A percentile compares a stretch with the other conserved stretches of the same genome.
These are phyloP conservation scores for Eupsilia transversa DNA, from an alignment of 2,888 invertebrate species.

Conservation along the genomic window DNA sequence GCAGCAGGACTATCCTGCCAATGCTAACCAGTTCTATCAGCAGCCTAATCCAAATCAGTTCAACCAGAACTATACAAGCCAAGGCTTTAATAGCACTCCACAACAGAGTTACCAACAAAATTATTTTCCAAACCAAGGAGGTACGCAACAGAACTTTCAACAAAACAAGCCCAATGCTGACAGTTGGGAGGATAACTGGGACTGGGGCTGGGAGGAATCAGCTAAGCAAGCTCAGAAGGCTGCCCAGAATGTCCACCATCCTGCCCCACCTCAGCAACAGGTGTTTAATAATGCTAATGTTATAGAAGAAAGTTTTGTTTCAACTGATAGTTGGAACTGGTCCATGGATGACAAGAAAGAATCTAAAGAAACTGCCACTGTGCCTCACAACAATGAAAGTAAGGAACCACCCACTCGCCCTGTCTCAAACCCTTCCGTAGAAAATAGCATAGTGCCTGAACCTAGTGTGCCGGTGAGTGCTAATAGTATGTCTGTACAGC, in stretches of 20 bases:
- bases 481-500: slow-evolving; percentile 67
- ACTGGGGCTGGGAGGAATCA: slow-evolving; percentile 92
- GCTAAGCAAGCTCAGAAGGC: slow-evolving; percentile 82
- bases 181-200: slow-evolving; percentile 89
- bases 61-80: slow-evolving; percentile 80
- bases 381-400: slow-evolving; percentile 65
- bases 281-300: slow-evolving; percentile 85
- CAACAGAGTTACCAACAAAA: slow-evolving; percentile 80
- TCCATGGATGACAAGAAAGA: slow-evolving; percentile 88
- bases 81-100: slow-evolving; percentile 71
- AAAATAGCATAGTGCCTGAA: slow-evolving; percentile 70
- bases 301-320: slow-evolving; percentile 91
- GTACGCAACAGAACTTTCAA: slow-evolving; percentile 73
- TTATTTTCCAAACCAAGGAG: slow-evolving; percentile 79
- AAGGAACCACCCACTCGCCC: slow-evolving; percentile 63
- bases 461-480: slow-evolving; percentile 63
- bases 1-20: slow-evolving; percentile 79
- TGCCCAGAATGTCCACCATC: slow-evolving; percentile 65
- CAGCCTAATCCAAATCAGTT: slow-evolving; percentile 75
- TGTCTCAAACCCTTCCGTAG: slow-evolving; percentile 65
- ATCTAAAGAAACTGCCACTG: slow-evolving; percentile 60
- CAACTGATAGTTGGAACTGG: slow-evolving; percentile 92
- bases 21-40: slow-evolving; percentile 81
- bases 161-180: slow-evolving; percentile 77
- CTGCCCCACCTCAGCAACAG: slow-evolving; percentile 65